phyloP scores from a whole-genome alignment of 2,113 vertebrate species.

The Callocephalon fimbriatum region DNA sequence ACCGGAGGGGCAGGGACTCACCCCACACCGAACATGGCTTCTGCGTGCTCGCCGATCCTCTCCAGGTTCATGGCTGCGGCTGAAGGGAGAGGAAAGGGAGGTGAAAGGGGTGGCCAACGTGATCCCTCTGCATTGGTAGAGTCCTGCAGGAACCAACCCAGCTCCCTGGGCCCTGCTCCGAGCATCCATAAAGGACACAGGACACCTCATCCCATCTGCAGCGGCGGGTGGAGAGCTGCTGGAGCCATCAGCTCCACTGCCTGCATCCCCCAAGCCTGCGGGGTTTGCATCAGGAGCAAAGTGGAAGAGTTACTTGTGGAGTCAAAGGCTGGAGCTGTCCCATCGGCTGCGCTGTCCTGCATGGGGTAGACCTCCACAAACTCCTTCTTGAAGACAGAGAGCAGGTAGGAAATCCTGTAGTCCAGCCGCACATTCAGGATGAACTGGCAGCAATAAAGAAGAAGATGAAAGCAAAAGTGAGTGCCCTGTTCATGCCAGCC shows the following conservation, averaged over 20 bases:
- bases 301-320: constrained; percentile 83
- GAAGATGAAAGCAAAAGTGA: neutral
- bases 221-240: fast-evolving
- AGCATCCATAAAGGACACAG: fast-evolving
- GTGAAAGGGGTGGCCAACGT: fast-evolving
- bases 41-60: constrained; percentile 93
- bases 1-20: constrained; percentile 68
- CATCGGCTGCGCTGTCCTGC: constrained; percentile 87
- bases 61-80: constrained; percentile 92
- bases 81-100: constrained; percentile 20
- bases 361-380: constrained; percentile 96
- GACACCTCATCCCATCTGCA: neutral
- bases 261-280: neutral
- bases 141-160: neutral
- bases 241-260: neutral
- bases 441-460: constrained; percentile 80
- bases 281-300: constrained; percentile 1
- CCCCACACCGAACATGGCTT: constrained; percentile 98
- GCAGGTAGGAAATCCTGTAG: constrained; percentile 96
- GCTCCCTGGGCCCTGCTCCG: neutral
- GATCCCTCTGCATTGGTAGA: neutral
- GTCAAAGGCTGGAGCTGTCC: constrained; percentile 89
- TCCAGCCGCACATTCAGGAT: constrained; percentile 96
- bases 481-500: neutral
- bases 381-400: constrained; percentile 98